Base-by-base conservation (phyloP, 2,113 vertebrate genomes). In the Puffinus mauretanicus region DNA sequence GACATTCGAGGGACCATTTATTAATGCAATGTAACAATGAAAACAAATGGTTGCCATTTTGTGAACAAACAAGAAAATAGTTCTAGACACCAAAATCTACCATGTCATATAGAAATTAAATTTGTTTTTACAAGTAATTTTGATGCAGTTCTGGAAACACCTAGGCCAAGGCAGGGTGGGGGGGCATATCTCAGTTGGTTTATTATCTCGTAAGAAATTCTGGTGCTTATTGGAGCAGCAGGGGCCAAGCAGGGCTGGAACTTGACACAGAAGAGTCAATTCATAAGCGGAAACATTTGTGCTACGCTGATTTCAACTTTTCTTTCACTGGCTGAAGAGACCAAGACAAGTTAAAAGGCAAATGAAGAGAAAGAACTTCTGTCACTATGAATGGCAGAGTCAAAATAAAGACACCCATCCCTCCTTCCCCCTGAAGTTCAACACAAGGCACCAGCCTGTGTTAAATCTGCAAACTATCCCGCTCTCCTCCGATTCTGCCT, bases 101-200 rank as follows among this genome's bases (percentile, higher is more conserved):
- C 18, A 21, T 19, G 27, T 42, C 34, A 69, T 46, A 38, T 3
- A 32, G 27, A 84, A 83, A 60, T 4, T 12, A 40, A 34, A 24
- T 21, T 62, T 32, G 7, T 15, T 64, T 93, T 66, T 34, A 21
- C 10, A 64, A 44, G 27, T 52, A 66, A 64, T 84, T 78, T 81
- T 38, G 32, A 75, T 44, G 60, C 64, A 32, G 5, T 27, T 84
- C 72, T 76, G 44, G 47, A 92, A 94, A 71, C 17, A 88, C 1
- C 3, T 3, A 60, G 25, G 16, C 26, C 32, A 40, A 55, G 27
- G 16, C 1, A 0, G 7, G 2, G 5, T 6, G 14, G 5, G 16
- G 6, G 32, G 7, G 5, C 21, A 34, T 8, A 20, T 32, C 80
- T 91, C 58, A 34, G 71, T 2, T 42, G 20, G 6, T 40, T 93